These are phyloP conservation scores for Alectoris magna DNA, from an alignment of 2,797 vertebrate genomes.

Conservation along the genomic window DNA sequence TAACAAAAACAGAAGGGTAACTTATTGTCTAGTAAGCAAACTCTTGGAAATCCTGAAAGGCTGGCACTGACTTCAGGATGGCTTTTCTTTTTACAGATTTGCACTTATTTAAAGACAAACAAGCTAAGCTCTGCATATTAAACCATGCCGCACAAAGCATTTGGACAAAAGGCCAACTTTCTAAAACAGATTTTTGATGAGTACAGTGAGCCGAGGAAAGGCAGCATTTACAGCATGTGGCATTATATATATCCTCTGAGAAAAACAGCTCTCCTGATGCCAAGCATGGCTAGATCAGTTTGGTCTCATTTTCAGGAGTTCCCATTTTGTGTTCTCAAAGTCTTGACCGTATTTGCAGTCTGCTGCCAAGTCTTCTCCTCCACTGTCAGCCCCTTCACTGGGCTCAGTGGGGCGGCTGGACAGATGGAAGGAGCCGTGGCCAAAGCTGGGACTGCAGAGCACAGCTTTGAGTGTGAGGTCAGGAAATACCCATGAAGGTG, in stretches of 20 bases:
- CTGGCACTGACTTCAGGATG: slow-evolving; percentile 46
- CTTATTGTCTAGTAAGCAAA: slow-evolving; percentile 42
- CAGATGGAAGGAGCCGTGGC: not conserved
- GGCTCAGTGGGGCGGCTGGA: not conserved
- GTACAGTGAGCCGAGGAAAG: not conserved
- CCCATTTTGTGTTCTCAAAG: not conserved
- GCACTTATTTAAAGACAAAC: slow-evolving; percentile 16
- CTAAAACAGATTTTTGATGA: not conserved
- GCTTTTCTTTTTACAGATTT: slow-evolving; percentile 49
- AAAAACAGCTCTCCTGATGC: not conserved
- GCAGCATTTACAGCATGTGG: not conserved
- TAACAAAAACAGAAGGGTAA: slow-evolving; percentile 60
- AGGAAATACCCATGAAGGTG: not conserved
- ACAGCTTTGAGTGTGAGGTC: not conserved
- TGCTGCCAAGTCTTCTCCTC: not conserved
- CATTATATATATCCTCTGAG: not conserved
- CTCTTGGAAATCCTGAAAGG: slow-evolving; percentile 55
- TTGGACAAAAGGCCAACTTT: not conserved
- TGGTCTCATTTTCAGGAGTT: not conserved
- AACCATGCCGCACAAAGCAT: not conserved
- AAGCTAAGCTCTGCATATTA: slow-evolving; percentile 25
- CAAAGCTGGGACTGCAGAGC: not conserved
- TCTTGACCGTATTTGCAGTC: slow-evolving; percentile 4
- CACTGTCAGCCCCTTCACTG: not conserved
- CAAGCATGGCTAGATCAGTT: not conserved